A percentile compares a stretch with the other conserved stretches of the same genome.
phyloP scores from a whole-genome alignment of 1,140 invertebrate species.

The Heliconius melpomene region DNA sequence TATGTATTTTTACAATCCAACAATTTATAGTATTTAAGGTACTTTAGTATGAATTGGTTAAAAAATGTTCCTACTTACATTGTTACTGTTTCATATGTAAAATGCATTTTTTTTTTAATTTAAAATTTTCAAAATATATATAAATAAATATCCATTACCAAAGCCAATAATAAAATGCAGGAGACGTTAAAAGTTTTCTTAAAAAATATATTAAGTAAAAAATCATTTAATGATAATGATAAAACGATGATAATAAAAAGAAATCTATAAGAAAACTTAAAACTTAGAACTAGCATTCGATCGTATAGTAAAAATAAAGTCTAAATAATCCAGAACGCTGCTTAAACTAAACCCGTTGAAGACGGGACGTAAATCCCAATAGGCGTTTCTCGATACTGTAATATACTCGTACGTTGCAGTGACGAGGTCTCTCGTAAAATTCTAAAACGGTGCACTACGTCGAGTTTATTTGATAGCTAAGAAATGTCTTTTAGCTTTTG shows the following conservation, averaged over 20 bases:
- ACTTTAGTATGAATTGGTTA: too few relatives aligned
- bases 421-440: constrained; percentile 33
- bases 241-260: too few relatives aligned
- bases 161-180: too few relatives aligned
- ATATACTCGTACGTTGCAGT: constrained; percentile 27
- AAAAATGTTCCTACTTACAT: too few relatives aligned
- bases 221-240: not conserved
- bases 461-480: constrained; percentile 30
- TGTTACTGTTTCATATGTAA: too few relatives aligned
- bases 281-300: not conserved
- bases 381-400: constrained; percentile 23
- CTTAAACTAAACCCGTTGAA: constrained; percentile 29
- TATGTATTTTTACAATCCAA: too few relatives aligned
- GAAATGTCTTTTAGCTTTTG: constrained; percentile 35
- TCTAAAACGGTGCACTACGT: constrained; percentile 34
- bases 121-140: too few relatives aligned
- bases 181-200: not conserved
- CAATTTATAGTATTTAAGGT: too few relatives aligned
- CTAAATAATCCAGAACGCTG: constrained; percentile 22
- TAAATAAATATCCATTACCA: too few relatives aligned
- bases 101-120: too few relatives aligned
- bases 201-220: not conserved
- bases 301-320: constrained; percentile 9
- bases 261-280: not conserved
- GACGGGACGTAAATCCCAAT: constrained; percentile 26